Conservation (phyloP, 2,113 vertebrate species). For the Plestiodon gilberti region DNA sequence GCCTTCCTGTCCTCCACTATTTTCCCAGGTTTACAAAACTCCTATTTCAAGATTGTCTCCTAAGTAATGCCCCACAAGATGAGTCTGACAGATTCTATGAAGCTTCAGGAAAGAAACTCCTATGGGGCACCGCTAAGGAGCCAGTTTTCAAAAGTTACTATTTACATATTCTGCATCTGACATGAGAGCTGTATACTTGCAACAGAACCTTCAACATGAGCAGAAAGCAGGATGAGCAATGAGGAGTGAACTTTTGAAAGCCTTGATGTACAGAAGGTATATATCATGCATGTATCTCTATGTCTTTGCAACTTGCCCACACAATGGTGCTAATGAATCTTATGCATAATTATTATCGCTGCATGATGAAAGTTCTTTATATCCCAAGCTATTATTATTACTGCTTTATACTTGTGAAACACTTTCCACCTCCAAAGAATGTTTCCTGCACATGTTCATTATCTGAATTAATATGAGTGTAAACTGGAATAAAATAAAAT, state of each 20-base stretch:
- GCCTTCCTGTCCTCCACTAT: no score
- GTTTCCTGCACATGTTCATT: not conserved
- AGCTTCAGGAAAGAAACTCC: not conserved
- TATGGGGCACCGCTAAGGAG: not conserved
- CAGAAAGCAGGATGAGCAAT: not conserved
- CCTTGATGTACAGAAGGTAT: not conserved
- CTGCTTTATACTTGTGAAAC: not conserved
- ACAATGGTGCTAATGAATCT: not conserved
- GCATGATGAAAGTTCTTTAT: not conserved
- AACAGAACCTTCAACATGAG: not conserved
- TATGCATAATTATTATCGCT: not conserved
- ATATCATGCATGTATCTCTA: not conserved
- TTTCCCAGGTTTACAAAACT: no score
- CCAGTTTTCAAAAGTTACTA: not conserved
- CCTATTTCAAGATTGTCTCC: no score
- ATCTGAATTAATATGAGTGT: not conserved
- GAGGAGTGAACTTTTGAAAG: not conserved
- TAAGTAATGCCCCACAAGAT: not conserved
- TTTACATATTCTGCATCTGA: not conserved
- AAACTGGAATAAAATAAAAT: not conserved
- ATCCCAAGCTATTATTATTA: not conserved
- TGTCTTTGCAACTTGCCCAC: not conserved
- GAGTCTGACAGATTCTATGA: not conserved
- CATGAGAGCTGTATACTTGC: not conserved
- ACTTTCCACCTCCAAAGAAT: not conserved